Conservation (phyloP, 2,797 vertebrate species). For the Xyrichtys novacula region DNA sequence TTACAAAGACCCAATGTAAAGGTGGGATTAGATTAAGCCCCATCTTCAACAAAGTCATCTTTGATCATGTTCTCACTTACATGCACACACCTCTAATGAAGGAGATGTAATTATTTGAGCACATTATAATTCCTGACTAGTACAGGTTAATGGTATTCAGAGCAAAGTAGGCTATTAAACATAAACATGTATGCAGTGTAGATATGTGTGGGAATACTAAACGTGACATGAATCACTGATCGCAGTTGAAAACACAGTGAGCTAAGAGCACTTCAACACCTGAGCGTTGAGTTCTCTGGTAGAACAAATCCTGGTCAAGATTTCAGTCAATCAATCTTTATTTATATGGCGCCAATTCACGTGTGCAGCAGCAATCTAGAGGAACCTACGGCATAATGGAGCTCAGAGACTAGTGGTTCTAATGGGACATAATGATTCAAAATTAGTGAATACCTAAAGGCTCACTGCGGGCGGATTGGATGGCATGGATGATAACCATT, state of each 20-base stretch:
- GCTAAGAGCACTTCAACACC: slow-evolving; percentile 2
- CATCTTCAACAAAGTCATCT: too few relatives aligned
- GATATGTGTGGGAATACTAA: slow-evolving; percentile 8
- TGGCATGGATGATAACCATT: too few relatives aligned
- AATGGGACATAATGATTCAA: too few relatives aligned
- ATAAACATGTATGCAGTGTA: slow-evolving; percentile 3
- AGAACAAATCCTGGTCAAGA: slow-evolving; percentile 22
- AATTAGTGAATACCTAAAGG: too few relatives aligned
- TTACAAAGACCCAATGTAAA: too few relatives aligned
- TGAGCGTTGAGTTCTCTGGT: slow-evolving; percentile 1
- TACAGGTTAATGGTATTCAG: slow-evolving; percentile 9
- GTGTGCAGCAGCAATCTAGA: too few relatives aligned
- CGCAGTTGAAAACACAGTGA: slow-evolving; percentile 1
- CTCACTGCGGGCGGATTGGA: too few relatives aligned
- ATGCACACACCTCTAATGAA: slow-evolving; percentile 1
- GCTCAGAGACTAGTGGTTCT: too few relatives aligned
- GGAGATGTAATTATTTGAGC: neutral
- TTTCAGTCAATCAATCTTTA: too few relatives aligned
- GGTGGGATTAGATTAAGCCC: too few relatives aligned
- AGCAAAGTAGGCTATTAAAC: slow-evolving; percentile 12
- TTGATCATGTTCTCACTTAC: slow-evolving; percentile 5
- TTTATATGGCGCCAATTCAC: too few relatives aligned
- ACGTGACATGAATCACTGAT: slow-evolving; percentile 26
- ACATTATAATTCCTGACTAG: slow-evolving; percentile 4
- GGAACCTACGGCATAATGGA: too few relatives aligned